Base-by-base conservation (phyloP, 2,888 invertebrate species). In the Acrocera orbiculus region DNA sequence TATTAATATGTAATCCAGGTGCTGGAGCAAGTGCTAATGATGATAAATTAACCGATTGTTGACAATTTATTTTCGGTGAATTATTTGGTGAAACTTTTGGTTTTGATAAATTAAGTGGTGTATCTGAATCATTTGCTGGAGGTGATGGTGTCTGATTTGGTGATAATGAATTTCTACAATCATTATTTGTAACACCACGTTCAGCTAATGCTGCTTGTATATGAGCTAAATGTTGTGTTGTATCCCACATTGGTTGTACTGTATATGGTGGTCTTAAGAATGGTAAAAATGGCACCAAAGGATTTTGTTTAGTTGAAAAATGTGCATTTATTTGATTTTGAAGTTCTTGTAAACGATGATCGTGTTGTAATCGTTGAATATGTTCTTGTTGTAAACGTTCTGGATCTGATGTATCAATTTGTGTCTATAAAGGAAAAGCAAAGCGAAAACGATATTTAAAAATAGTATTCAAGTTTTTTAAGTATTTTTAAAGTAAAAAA, bases 61-160 rank as follows among this genome's bases (percentile, higher is more conserved):
- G 23, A 47, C 53, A 14, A 64, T 64, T 10, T 32, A 62, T 61
- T 34, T 58, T 61, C 46, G 62, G 64, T 32, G 72, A 66, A 15
- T 53, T 51, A 9, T 65, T 66, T 2, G 67, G 66, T 4, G 73
- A 72, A 10, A 67, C 65, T 34, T 86, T 79, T 36, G 89, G 89
- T 61, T 89, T 90, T 50, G 78, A 78, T 33, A 90, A 70, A 62
- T 90, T 90, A 27, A 92, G 66, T 2, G 90, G 90, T 2, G 82
- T 73, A 54, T 87, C 87, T 0, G 78, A 73, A 58, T 81, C 78
- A 20, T 63, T 65, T 1, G 57, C 46, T 2, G 62, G 52, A 3
- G 56, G 53, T 3, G 58, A 54, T 14, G 60, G 49, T n/a, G 57
- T 32, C 11, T 52, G 3, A 52, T 51, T 25, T 47, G 46, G 38